Conservation (phyloP, 2,797 vertebrate species). For the Ctenochaetus hawaiiensis region DNA sequence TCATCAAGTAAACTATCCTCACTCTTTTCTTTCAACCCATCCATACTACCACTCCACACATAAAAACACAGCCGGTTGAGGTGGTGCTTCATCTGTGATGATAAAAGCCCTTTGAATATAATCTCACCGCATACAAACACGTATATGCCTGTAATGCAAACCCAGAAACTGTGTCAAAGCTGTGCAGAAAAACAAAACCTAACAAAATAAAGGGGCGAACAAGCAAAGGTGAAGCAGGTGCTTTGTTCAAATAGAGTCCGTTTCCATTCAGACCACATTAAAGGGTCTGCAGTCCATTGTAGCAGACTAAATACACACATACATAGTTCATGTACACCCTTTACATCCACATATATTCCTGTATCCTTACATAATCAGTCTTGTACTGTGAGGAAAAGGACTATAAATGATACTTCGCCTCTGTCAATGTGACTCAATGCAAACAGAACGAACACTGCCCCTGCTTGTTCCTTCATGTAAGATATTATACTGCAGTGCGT, state of each 20-base stretch:
- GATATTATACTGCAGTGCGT: not conserved
- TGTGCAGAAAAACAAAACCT: constrained; percentile 39
- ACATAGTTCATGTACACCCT: not conserved
- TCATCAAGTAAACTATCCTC: constrained; percentile 57
- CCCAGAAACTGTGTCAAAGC: constrained; percentile 15
- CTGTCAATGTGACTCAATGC: not conserved
- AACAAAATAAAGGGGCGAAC: constrained; percentile 23
- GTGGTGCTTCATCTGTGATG: constrained; percentile 1
- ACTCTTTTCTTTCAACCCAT: constrained; percentile 26
- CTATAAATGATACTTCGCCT: not conserved
- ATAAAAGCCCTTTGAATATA: constrained; percentile 10
- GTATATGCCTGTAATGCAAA: constrained; percentile 14
- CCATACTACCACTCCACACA: constrained; percentile 2
- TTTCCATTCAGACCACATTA: constrained; percentile 26
- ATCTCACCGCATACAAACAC: constrained; percentile 24
- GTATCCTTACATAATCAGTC: not conserved
- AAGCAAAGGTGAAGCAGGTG: not conserved
- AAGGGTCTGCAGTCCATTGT: constrained; percentile 11
- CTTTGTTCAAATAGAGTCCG: not conserved
- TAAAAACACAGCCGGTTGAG: constrained; percentile 26
- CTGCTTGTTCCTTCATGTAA: not conserved
- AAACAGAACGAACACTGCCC: constrained; percentile 8
- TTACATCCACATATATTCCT: constrained; percentile 3
- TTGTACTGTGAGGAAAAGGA: not conserved
- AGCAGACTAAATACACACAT: constrained; percentile 14